These are phyloP conservation scores for Agrenia bidenticulata DNA, from an alignment of 2,888 invertebrate species.

Conservation along the genomic window DNA sequence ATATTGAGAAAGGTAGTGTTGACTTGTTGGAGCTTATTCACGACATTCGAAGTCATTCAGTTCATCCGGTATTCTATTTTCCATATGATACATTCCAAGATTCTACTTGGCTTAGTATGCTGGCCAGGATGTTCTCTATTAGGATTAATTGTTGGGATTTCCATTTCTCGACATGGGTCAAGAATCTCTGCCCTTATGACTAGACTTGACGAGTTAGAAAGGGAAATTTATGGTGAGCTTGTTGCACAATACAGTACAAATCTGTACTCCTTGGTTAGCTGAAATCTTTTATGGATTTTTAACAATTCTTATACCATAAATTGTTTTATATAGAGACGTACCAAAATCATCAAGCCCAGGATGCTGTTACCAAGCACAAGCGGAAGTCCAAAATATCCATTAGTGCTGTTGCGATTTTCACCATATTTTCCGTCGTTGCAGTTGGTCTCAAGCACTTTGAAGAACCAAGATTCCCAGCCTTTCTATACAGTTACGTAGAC, in stretches of 20 bases:
- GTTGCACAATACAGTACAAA: too few relatives aligned
- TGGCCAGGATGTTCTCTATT: neutral
- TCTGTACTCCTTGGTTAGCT: too few relatives aligned
- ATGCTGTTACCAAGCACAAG: neutral
- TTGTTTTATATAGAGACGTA: too few relatives aligned
- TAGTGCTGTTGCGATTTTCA: neutral
- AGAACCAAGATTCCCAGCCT: neutral
- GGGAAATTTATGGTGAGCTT: constrained; percentile 7
- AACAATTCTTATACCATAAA: too few relatives aligned
- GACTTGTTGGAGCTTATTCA: neutral
- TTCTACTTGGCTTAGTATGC: neutral
- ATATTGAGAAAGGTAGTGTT: neutral
- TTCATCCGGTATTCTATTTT: neutral
- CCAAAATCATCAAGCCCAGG: neutral
- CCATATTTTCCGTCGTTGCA: neutral
- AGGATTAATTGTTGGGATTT: neutral
- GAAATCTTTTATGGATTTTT: too few relatives aligned
- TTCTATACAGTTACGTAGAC: neutral
- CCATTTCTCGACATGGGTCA: neutral
- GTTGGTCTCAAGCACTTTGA: neutral
- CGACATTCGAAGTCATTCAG: neutral
- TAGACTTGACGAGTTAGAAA: neutral
- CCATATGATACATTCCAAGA: too few relatives aligned
- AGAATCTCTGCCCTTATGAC: neutral
- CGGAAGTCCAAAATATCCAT: neutral